Percentiles rank a stretch among this genome's conserved stretches.
Conservation (phyloP, 2,113 vertebrate species). For the Oreotragus oreotragus region DNA sequence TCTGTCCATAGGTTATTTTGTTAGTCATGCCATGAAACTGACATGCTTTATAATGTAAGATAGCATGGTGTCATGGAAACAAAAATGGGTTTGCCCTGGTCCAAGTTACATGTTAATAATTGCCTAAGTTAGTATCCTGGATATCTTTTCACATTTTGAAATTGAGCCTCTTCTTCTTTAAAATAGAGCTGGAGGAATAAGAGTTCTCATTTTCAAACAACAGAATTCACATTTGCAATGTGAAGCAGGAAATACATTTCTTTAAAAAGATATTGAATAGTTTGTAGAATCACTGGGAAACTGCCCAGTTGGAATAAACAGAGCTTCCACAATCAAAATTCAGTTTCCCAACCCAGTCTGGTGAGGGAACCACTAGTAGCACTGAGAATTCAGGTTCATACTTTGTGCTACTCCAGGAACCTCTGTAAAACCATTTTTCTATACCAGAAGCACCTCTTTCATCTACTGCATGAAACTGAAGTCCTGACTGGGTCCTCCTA, state of each 20-base stretch:
- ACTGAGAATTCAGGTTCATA: rapidly evolving
- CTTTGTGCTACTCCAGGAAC: neutral
- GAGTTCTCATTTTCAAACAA: neutral
- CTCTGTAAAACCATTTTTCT: neutral
- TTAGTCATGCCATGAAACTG: neutral
- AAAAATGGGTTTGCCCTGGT: neutral
- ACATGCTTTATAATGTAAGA: neutral
- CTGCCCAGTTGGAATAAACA: too few species aligned
- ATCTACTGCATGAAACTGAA: neutral
- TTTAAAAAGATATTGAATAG: neutral
- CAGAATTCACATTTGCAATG: neutral
- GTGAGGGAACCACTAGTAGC: neutral
- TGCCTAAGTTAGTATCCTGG: neutral
- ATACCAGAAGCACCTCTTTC: neutral
- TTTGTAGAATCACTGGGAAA: neutral
- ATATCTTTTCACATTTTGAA: neutral
- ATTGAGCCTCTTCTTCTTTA: neutral
- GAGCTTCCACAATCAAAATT: neutral
- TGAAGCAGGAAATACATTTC: neutral
- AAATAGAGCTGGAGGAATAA: neutral
- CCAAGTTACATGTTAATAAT: neutral
- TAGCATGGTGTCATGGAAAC: neutral
- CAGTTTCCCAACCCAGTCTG: neutral
- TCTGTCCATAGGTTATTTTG: neutral
- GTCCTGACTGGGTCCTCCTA: neutral